These are phyloP conservation scores for Potamarius usumacintae DNA, from an alignment of 2,113 vertebrate species.

Conservation along the genomic window DNA sequence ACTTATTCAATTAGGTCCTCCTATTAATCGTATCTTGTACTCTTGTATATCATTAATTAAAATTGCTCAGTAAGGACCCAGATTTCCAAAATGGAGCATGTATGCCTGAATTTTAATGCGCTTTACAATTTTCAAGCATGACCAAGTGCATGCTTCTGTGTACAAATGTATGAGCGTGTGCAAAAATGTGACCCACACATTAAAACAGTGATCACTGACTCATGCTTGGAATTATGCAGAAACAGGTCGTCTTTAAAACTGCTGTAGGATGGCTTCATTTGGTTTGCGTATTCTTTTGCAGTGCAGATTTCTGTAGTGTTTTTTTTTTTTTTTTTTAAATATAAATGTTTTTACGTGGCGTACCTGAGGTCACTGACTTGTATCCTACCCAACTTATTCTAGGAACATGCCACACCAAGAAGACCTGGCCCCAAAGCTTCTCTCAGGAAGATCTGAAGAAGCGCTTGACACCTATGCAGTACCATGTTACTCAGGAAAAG, in stretches of 20 bases:
- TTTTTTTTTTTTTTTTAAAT: not conserved
- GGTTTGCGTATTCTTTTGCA: not conserved
- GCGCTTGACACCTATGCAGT: constrained; percentile 88
- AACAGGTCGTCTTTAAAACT: constrained; percentile 4
- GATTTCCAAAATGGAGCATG: constrained; percentile 29
- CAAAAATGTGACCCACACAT: constrained; percentile 5
- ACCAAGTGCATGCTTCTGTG: constrained; percentile 25
- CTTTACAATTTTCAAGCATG: constrained; percentile 21
- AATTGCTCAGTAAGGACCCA: constrained; percentile 12
- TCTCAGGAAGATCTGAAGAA: constrained; percentile 88
- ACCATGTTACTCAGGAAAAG: constrained; percentile 95
- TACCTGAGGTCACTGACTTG: constrained; percentile 53
- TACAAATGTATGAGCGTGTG: constrained; percentile 21
- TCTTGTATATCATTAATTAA: not conserved
- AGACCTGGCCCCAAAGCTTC: constrained; percentile 87
- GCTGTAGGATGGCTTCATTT: constrained; percentile 29
- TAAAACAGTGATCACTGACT: not conserved
- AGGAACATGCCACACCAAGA: constrained; percentile 90
- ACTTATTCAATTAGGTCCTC: not conserved
- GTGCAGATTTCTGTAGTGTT: not conserved
- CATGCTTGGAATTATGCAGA: constrained; percentile 33
- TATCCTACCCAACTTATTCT: constrained; percentile 34
- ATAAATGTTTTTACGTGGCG: not conserved
- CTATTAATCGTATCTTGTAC: not conserved
- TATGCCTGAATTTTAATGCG: not conserved